These are phyloP conservation scores for Panagrolaimus sp. DNA, from an alignment of 1,140 invertebrate species.

Conservation along the genomic window DNA sequence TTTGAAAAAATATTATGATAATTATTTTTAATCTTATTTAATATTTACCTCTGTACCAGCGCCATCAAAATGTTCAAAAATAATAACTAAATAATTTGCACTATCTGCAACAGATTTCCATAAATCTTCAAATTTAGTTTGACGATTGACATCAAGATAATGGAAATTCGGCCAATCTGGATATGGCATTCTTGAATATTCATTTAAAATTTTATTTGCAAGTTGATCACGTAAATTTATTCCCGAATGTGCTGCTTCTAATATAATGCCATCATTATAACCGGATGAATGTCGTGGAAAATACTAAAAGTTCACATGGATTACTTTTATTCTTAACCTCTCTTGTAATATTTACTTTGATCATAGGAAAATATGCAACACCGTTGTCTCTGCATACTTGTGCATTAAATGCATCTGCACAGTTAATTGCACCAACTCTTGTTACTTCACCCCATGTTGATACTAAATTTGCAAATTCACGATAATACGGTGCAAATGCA, in stretches of 20 bases:
- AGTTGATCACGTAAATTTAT: conserved; percentile 47
- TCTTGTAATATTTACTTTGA: conserved; percentile 39
- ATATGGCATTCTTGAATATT: conserved; percentile 45
- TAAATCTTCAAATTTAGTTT: conserved; percentile 51
- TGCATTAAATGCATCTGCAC: conserved; percentile 55
- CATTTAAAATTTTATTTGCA: conserved; percentile 49
- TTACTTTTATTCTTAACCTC: conserved; percentile 19
- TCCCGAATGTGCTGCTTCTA: conserved; percentile 54
- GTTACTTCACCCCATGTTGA: conserved; percentile 45
- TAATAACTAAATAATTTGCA: conserved; percentile 53
- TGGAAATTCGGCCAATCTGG: conserved; percentile 53
- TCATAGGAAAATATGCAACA: conserved; percentile 53
- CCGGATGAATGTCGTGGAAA: conserved; percentile 44
- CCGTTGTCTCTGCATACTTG: conserved; percentile 49
- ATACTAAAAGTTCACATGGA: conserved; percentile 34
- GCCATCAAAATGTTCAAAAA: conserved; percentile 54
- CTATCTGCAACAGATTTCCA: conserved; percentile 39
- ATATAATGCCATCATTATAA: conserved; percentile 35
- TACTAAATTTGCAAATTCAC: conserved; percentile 48
- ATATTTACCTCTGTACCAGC: conserved; percentile 23
- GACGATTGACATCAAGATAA: conserved; percentile 51
- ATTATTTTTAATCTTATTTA: conserved; percentile 23
- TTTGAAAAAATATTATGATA: neutral
- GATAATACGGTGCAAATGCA: conserved; percentile 54
- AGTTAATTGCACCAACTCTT: conserved; percentile 51